Conservation (phyloP, 2,888 invertebrate species). For the Brachyptera putata region DNA sequence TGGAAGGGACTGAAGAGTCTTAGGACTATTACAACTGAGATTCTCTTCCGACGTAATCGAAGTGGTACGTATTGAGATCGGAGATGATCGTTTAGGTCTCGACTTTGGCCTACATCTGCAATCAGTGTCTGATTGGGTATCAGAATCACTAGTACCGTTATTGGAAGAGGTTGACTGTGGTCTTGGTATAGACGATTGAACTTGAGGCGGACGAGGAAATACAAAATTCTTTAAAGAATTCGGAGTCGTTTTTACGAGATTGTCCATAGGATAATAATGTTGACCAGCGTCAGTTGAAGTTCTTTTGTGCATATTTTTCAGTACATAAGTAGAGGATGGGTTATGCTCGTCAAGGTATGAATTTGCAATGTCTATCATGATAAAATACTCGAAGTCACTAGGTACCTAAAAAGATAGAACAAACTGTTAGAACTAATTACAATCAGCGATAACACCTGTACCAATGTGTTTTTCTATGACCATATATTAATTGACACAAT, state of each 20-base stretch:
- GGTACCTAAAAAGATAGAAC: no score
- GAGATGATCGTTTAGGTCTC: background rate
- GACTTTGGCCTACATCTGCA: background rate
- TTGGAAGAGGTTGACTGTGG: slow-evolving; percentile 5
- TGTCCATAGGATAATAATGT: no score
- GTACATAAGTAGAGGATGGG: no score
- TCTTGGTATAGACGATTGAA: background rate
- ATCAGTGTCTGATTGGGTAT: slow-evolving; percentile 27
- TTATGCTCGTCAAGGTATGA: background rate
- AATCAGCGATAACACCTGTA: no score
- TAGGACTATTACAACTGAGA: background rate
- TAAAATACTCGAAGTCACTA: no score
- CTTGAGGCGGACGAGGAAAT: background rate
- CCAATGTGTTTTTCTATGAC: no score
- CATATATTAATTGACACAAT: no score
- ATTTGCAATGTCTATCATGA: background rate
- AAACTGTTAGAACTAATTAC: no score
- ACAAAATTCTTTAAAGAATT: no score
- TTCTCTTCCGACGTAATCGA: background rate
- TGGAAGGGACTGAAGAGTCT: slow-evolving; percentile 15
- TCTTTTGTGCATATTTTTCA: no score
- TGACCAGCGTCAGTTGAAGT: no score
- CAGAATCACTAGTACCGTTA: slow-evolving; percentile 23
- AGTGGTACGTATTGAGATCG: background rate
- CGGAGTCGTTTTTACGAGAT: no score